Evolutionary conservation across 2,888 invertebrate species (phyloP), one percentile per base, ranked within the genome.

Genomic region (Alsophila aescularia): DNA sequence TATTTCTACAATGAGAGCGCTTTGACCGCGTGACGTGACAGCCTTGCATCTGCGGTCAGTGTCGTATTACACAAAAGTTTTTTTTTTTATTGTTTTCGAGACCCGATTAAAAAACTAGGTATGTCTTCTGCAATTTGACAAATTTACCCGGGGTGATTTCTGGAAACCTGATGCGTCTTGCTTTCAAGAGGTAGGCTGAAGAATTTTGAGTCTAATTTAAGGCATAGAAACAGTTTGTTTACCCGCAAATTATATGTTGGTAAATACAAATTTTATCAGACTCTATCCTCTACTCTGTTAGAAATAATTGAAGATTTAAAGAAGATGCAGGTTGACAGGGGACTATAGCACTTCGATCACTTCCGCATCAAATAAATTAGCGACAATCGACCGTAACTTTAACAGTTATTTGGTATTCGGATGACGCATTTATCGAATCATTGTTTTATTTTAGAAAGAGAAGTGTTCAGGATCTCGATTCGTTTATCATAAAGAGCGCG

Each of bases 61-160:
- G 69, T 90, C 87, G 61, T 69, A 67, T 90, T 90, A 85, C 91
- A 85, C 81, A 87, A 88, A 89, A 87, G 85, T 85, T 83, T 75
- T 75, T 67, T 72, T 75, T 78, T 73, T 77, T 79, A 83, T 81
- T 85, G 83, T 83, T 87, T 85, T 85, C 73, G 75, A 24, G 24
- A 81, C 80, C 79, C 79, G 83, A 83, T 85, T 82, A 86, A 88
- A 87, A 65, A 83, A 77, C 77, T 78, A 84, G 86, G 84, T 83
- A 84, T 87, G 84, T 83, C 83, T 81, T 74, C 73, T 72, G 75
- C 79, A 81, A 86, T 82, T 88, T 87, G 81, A 85, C 82, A 81
- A 85, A 84, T 83, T 84, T 81, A 81, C 75, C 72, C 78, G 82
- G 80, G 75, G 44, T 54, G 64, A 51, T 44, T 67, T 69, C 50